Percentiles rank a stretch among this genome's conserved stretches.
These are phyloP conservation scores for Tetramorium alpestre DNA, from an alignment of 1,140 invertebrate species.

Conservation along the genomic window DNA sequence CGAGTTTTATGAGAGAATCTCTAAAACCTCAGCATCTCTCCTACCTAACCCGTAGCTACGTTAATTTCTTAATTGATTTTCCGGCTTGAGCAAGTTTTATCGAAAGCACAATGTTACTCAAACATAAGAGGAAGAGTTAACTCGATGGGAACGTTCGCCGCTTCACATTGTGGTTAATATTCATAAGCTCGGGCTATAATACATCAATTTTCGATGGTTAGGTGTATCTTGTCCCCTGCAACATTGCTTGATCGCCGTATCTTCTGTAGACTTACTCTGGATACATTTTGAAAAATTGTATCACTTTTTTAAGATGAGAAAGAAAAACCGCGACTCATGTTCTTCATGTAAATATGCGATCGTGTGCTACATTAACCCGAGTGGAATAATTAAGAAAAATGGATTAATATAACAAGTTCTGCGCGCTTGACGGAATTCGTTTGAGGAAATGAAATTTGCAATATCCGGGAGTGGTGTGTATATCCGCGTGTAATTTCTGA, in stretches of 20 bases:
- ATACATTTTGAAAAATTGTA: background rate
- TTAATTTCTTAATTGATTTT: conserved; percentile 61
- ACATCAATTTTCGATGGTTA: conserved; percentile 30
- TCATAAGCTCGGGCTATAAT: conserved; percentile 35
- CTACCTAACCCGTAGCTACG: background rate
- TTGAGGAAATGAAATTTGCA: background rate
- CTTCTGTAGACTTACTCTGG: background rate
- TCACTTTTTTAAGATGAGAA: background rate
- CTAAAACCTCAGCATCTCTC: background rate
- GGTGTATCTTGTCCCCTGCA: background rate
- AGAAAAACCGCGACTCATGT: background rate
- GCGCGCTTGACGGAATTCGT: background rate
- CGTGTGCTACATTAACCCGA: background rate
- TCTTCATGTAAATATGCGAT: background rate
- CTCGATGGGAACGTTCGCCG: conserved; percentile 1
- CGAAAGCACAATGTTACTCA: conserved; percentile 1
- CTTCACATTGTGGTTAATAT: conserved; percentile 38
- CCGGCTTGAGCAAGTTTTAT: conserved; percentile 33
- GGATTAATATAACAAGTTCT: background rate
- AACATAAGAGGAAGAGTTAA: conserved; percentile 1
- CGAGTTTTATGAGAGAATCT: conserved; percentile 44
- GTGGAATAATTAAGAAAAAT: background rate
- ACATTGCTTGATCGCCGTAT: background rate
- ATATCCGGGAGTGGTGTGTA: background rate
- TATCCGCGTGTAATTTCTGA: conserved; percentile 31